Evolutionary conservation across 2,888 invertebrate species (phyloP), one percentile per base, ranked within the genome.

Genomic region (Nemurella pictetii): DNA sequence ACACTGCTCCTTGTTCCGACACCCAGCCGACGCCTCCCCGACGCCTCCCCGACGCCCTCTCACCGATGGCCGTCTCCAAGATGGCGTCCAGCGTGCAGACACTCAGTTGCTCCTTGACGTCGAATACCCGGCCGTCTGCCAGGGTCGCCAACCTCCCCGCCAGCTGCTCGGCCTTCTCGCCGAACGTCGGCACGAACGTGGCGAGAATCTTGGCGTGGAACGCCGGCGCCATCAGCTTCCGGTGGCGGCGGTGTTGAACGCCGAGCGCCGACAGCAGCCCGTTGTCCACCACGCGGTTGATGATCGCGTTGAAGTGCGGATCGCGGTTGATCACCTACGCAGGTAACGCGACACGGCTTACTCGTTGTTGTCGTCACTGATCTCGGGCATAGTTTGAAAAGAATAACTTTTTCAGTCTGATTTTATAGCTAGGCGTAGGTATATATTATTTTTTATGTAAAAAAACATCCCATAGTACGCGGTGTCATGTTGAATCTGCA

Each of bases 41-140:
- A n/a, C n/a, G n/a, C n/a, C n/a, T n/a, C n/a, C n/a, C n/a, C n/a
- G n/a, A n/a, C n/a, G n/a, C n/a, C n/a, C n/a, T n/a, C n/a, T n/a
- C n/a, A 12, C 86, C 87, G 80, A 87, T 78, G 29, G 86, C 85
- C 3, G 86, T 87, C 77, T 83, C 85, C 0, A 85, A 85, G 0
- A 87, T 87, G 25, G 86, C 85, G 75, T 86, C 87, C 84, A 87
- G 77, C 4, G 87, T 87, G 3, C 86, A 86, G 25, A 86, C 83
- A 32, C 85, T 85, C 20, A 85, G 80, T 5, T 74, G 55, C 32
- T 73, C 83, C 26, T 83, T 77, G 73, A 85, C 36, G 80, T 86
- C 74, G 73, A 86, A 84, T 4, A 28, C 77, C 9, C 0, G 28
- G 29, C 83, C 83, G 77, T 80, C 78, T 15, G 83, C 78, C 5